Evolutionary conservation across 2,888 invertebrate species (phyloP), one percentile per base, ranked within the genome.

Genomic region (Lithophane ornitopus): DNA sequence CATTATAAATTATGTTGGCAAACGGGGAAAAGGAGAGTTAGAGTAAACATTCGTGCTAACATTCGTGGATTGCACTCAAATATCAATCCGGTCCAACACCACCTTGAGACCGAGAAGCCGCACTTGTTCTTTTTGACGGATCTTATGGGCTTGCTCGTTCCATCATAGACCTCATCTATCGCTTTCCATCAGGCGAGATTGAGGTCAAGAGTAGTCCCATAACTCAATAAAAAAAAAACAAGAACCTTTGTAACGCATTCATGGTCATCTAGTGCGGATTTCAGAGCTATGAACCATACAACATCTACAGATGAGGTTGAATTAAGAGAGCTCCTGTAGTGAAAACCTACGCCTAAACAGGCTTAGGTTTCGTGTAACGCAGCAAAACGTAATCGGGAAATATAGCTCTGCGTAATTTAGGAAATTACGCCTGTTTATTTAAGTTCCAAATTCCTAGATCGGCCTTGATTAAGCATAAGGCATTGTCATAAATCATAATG

Each of bases 401-500:
- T n/a, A n/a, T 54, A 52, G 22, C 22, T 52, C 11, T 22, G 22
- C 52, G 11, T 22, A 22, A 12, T 12, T n/a, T 54, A 3, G 54
- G n/a, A 54, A 54, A 11, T n/a, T n/a, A n/a, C n/a, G n/a, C n/a
- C 11, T 54, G n/a, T 11, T 11, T n/a, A 54, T n/a, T n/a, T 54
- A 34, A 22, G 41, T 0, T 61, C 11, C n/a, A 61, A 28, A 28
- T 41, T 41, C 26, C 19, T n/a, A 52, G 16, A n/a, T 22, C 34
- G 16, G 34, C 12, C 9, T 34, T n/a, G 12, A 61, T 78, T n/a
- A 62, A 49, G 19, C 26, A 56, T 56, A 12, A 34, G 49, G 52
- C 14, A 16, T 46, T 52, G 68, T 14, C 59, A 52, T 66, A 61
- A 77, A 70, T 44, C 41, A 4, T 46, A 74, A 62, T 34, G 41